Base-by-base conservation (phyloP, 2,888 invertebrate species). In the Drosophila buzzatii region DNA sequence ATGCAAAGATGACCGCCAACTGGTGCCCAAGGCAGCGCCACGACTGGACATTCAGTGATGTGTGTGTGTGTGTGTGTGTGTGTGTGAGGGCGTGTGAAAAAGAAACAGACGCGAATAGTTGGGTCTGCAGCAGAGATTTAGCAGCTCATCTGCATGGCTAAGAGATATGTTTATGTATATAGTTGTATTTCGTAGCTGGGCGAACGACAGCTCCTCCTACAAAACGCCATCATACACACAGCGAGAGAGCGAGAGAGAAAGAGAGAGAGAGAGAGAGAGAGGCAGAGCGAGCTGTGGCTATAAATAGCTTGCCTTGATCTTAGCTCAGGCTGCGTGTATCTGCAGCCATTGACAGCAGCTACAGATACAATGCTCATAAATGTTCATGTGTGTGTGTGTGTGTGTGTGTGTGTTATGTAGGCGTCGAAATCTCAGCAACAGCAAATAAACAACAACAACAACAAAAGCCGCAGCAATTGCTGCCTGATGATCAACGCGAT, bases 351-450 rank as follows among this genome's bases (percentile, higher is more conserved):
- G n/a, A 58, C 45, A 47, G 59, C 58, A 67, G 42, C 49, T 39
- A 63, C 58, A 71, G 9, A 45, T 18, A 80, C 65, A 58, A 37
- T 45, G 27, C 55, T 57, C 51, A 62, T 58, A 59, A 64, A 64
- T 58, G 41, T 23, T 9, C 35, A 6, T 37, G 39, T 41, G 31
- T 52, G 53, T 58, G 44, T 55, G 51, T 41, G n/a, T n/a, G n/a
- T 45, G 12, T 39, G 44, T 31, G 62, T 41, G 42, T 55, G 56
- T 60, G 45, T 35, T 35, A 33, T 85, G 88, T 66, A 56, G 79
- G 85, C 88, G 86, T 84, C 66, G 70, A 83, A 84, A 89, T 84
- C 83, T 84, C 85, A 62, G 71, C 87, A 58, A 57, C 60, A 70
- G 55, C 56, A 59, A 44, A 57, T 27, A 53, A 66, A 47, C 71